These are phyloP conservation scores for Pachymerium ferrugineum DNA, from an alignment of 2,888 invertebrate genomes.

Conservation along the genomic window DNA sequence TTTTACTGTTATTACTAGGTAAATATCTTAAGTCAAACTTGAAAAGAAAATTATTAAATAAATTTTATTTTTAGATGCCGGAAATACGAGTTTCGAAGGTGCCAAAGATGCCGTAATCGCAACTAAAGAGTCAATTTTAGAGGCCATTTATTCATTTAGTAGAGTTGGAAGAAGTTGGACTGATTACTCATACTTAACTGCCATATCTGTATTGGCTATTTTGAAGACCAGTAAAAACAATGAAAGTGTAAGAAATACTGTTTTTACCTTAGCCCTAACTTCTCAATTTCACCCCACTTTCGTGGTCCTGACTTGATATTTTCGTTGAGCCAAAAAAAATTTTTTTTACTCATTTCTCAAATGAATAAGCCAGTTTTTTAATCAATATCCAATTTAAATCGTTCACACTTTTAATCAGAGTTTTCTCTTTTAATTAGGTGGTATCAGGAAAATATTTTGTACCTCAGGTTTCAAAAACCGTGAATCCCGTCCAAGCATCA, in stretches of 20 bases:
- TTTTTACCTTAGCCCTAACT: too few species aligned
- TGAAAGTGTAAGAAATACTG: neutral
- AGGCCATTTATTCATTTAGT: neutral
- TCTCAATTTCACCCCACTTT: too few species aligned
- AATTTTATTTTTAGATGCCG: neutral
- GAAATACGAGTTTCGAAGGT: neutral
- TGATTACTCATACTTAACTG: neutral
- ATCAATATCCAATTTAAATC: too few species aligned
- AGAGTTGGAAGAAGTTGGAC: neutral
- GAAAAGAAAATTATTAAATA: too few species aligned
- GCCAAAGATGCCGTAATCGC: neutral
- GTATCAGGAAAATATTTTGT: neutral
- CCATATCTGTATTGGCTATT: neutral
- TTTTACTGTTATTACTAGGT: neutral
- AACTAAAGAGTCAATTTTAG: neutral
- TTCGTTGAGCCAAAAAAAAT: too few species aligned
- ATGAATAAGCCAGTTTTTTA: too few species aligned
- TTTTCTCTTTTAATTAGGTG: neutral
- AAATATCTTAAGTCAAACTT: neutral
- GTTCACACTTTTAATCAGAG: neutral
- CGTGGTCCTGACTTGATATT: too few species aligned
- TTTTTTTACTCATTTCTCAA: too few species aligned
- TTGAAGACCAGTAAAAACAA: neutral
- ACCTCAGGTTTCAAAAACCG: neutral
- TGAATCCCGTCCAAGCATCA: neutral